phyloP scores from a whole-genome alignment of 2,797 vertebrate species.

The Cossypha polioptera region DNA sequence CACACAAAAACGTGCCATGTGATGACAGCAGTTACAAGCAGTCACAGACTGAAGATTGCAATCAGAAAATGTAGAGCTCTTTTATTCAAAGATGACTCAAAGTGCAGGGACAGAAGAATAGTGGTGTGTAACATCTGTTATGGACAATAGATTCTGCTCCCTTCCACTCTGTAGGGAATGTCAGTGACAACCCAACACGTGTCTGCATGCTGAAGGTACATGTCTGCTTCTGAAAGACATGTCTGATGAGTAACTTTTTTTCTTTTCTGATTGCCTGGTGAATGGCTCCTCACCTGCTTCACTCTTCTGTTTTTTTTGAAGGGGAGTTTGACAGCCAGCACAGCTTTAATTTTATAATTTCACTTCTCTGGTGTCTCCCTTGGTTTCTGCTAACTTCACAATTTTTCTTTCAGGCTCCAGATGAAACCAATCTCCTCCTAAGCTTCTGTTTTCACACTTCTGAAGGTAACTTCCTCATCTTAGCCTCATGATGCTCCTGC shows the following conservation, averaged over 20 bases:
- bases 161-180: not conserved
- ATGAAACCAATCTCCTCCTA: constrained; percentile 49
- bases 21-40: not conserved
- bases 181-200: rapidly evolving
- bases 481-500: not conserved
- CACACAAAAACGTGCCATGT: not conserved
- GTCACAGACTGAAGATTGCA: not conserved
- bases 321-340: not conserved
- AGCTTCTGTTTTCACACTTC: constrained; percentile 47
- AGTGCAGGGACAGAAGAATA: not conserved
- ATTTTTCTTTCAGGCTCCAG: constrained; percentile 52
- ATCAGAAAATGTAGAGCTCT: not conserved
- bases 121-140: not conserved
- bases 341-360: constrained; percentile 61
- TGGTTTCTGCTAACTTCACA: constrained; percentile 54
- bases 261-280: not conserved
- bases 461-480: constrained; percentile 42
- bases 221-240: not conserved
- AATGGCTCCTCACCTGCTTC: constrained; percentile 8
- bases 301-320: not conserved
- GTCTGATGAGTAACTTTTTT: not conserved
- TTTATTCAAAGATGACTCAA: not conserved
- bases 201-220: not conserved
- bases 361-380: constrained; percentile 56
- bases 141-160: not conserved